Evolutionary conservation across 1,140 invertebrate species (phyloP), one percentile per base, ranked within the genome.

Genomic region (Drosophila sturtevanti): DNA sequence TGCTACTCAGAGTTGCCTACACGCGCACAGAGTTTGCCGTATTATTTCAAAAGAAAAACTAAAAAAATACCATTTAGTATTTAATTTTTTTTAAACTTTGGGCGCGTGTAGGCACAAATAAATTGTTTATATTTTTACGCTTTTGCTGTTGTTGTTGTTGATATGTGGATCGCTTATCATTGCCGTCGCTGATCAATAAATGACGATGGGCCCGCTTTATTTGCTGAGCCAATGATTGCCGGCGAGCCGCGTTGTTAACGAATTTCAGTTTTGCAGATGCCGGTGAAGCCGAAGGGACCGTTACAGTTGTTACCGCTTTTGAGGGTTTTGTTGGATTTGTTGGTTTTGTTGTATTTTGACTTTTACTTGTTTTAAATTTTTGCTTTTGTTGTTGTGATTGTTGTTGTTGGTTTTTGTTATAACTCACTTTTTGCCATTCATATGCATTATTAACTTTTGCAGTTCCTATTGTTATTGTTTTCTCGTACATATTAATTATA

Each of bases 391-490:
- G 68, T 11, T 55, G 66, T 22, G 74, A 67, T 44, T 71, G 68
- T 55, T 67, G 79, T 44, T 48, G 69, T 31, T 68, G 77, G 62
- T 73, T 90, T 78, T 81, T 90, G 62, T 54, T 76, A 54, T 90
- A 90, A 66, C 69, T 90, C 71, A 90, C 89, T 90, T 77, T 90
- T 79, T 90, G 82, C 89, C 89, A 90, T 74, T 73, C 80, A 77
- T 90, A 89, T 90, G 80, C 85, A 80, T 89, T 89, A 85, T 89
- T 89, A 85, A 84, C 85, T 89, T 89, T 89, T 60, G 84, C 61
- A 80, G 73, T 89, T 89, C 84, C 84, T 79, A 74, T 79, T 77
- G 48, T 84, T 80, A 82, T 70, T 71, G 84, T 77, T 89, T 89
- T 89, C 48, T 89, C 84, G 80, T 84, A 89, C 84, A 89, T 89